Conservation (phyloP, 2,888 invertebrate genomes). For the Caenorhabditis afra region DNA sequence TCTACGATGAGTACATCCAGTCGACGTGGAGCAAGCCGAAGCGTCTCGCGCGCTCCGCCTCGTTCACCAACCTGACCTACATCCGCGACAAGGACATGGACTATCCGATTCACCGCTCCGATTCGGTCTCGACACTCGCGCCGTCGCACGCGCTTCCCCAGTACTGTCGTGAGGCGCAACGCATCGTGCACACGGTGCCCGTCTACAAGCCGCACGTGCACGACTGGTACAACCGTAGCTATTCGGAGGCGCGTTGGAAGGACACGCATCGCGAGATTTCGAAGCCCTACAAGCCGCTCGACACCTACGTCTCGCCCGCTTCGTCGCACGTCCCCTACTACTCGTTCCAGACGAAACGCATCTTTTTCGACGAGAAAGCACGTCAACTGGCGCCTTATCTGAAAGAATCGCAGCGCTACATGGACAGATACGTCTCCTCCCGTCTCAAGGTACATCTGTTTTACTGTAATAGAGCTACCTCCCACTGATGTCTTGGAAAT, state of each 20-base stretch:
- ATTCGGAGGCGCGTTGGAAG: slow-evolving; percentile 67
- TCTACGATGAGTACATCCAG: slow-evolving; percentile 74
- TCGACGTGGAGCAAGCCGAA: slow-evolving; percentile 78
- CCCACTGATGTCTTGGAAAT: background rate
- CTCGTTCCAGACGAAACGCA: slow-evolving; percentile 78
- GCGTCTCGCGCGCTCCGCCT: slow-evolving; percentile 76
- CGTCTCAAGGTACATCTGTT: slow-evolving; percentile 71
- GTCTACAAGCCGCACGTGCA: slow-evolving; percentile 79
- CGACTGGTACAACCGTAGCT: slow-evolving; percentile 74
- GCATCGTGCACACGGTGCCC: slow-evolving; percentile 78
- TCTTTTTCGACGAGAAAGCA: slow-evolving; percentile 76
- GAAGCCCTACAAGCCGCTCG: slow-evolving; percentile 66
- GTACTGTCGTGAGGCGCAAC: slow-evolving; percentile 75
- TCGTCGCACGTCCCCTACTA: slow-evolving; percentile 78
- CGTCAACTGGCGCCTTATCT: slow-evolving; percentile 66
- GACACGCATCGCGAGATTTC: slow-evolving; percentile 76
- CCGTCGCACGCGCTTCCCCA: slow-evolving; percentile 78
- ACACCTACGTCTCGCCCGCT: slow-evolving; percentile 51
- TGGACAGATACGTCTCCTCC: slow-evolving; percentile 77
- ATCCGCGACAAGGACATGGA: slow-evolving; percentile 71
- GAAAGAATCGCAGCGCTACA: slow-evolving; percentile 77
- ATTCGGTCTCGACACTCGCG: slow-evolving; percentile 77
- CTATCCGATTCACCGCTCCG: slow-evolving; percentile 64
- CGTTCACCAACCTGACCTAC: slow-evolving; percentile 79
- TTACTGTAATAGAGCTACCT: no score